Evolutionary conservation across 2,888 invertebrate species (phyloP).

Genomic region (Serrognathus titanus): DNA sequence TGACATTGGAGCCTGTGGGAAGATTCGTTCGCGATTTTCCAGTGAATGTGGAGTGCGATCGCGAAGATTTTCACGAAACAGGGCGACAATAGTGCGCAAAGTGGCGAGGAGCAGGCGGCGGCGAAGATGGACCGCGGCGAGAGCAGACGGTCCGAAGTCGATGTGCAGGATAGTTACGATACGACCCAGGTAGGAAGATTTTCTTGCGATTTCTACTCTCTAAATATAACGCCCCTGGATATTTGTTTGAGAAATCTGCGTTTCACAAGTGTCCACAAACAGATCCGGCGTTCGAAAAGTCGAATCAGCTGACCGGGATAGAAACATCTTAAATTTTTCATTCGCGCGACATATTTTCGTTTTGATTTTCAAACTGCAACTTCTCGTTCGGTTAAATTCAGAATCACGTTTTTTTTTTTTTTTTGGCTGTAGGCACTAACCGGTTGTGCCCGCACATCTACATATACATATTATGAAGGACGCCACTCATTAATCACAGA

Average conservation of each 20-base stretch:
- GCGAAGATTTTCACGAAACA: slow-evolving; percentile 47
- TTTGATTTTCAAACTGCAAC: too few species aligned
- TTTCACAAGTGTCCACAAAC: slow-evolving; percentile 7
- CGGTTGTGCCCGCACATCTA: too few species aligned
- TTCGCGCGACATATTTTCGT: too few species aligned
- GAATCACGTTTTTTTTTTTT: too few species aligned
- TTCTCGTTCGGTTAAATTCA: too few species aligned
- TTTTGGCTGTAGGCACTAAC: too few species aligned
- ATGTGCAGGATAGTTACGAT: slow-evolving; percentile 60
- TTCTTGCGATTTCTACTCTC: neutral
- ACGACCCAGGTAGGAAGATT: slow-evolving; percentile 59
- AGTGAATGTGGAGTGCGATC: slow-evolving; percentile 45
- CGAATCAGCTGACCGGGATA: slow-evolving; percentile 17
- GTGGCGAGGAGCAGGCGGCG: slow-evolving; percentile 31
- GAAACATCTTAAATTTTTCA: neutral
- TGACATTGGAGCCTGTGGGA: slow-evolving; percentile 44
- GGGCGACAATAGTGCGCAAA: slow-evolving; percentile 36
- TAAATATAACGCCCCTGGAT: slow-evolving; percentile 6
- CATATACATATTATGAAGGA: too few species aligned
- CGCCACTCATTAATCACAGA: too few species aligned
- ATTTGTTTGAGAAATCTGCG: neutral
- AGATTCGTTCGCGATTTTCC: slow-evolving; percentile 18
- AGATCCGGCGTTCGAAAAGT: slow-evolving; percentile 8
- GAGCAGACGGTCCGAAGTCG: slow-evolving; percentile 58
- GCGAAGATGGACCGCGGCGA: slow-evolving; percentile 43